Evolutionary conservation across 2,888 invertebrate species (phyloP), one percentile per base, ranked within the genome.

Genomic region (Serripes groenlandicus): DNA sequence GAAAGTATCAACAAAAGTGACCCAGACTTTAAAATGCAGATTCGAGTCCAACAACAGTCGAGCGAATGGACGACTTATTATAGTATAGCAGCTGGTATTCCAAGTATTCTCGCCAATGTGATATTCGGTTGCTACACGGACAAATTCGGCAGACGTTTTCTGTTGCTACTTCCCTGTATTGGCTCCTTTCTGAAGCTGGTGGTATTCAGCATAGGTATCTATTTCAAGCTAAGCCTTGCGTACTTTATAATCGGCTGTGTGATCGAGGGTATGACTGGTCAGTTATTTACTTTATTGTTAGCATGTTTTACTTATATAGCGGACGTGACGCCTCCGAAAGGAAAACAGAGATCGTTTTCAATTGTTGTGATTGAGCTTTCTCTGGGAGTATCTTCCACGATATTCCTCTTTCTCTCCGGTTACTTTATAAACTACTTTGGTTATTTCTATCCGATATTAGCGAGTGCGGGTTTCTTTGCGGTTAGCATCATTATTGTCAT

Each of bases 191-290:
- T 86, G 3, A 28, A 75, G 34, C 70, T 74, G 42, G 60, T 68
- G 21, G 28, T 79, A 0, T 52, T 42, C 3, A 76, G 78, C 9
- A 15, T 86, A 7, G 86, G 83, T 26, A 78, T 89, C 28, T 85
- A 89, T 82, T 82, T 83, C 9, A 75, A 88, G 49, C 70, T 86
- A 11, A 70, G 82, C 54, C 60, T 88, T 4, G 37, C 75, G 26
- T 77, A 54, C 62, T 81, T 86, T 30, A n/a, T 88, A 11, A 80
- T 83, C 26, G 83, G 78, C 21, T 70, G 72, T 35, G 60, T 85
- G 49, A 26, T 88, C 0, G 88, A 90, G 34, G 90, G 88, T 2
- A 26, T 74, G 1, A 86, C 85, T 21, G 90, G 89, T 0, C 81
- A 83, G n/a, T 75, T 83, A 75, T 78, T 78, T 58, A 81, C 77